phyloP scores from a whole-genome alignment of 2,113 vertebrate species.

The Taurulus bubalis region DNA sequence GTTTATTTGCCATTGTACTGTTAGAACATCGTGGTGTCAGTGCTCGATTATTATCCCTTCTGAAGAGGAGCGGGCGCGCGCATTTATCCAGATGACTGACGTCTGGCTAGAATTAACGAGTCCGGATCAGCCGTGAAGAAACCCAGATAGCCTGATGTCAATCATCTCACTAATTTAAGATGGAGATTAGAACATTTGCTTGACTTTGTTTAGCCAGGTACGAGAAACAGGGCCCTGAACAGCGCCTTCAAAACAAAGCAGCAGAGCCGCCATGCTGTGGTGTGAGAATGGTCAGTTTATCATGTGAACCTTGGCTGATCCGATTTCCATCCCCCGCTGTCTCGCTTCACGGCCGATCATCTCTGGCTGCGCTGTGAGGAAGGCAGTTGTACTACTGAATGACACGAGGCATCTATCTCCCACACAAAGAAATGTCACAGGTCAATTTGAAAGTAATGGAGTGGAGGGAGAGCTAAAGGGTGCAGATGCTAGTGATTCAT shows the following conservation, averaged over 20 bases:
- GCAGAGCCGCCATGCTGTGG: neutral
- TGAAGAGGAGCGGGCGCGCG: too few relatives aligned
- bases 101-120: too few relatives aligned
- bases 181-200: too few relatives aligned
- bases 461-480: slow-evolving; percentile 4
- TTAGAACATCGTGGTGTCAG: too few relatives aligned
- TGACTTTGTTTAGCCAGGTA: too few relatives aligned
- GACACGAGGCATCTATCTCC: slow-evolving; percentile 12
- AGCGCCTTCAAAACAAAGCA: neutral
- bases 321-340: slow-evolving; percentile 13
- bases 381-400: neutral
- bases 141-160: too few relatives aligned
- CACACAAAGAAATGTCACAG: slow-evolving; percentile 21
- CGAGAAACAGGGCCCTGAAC: too few relatives aligned
- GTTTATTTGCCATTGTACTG: too few relatives aligned
- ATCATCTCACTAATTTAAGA: too few relatives aligned
- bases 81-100: too few relatives aligned
- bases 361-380: slow-evolving; percentile 8
- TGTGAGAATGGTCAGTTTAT: slow-evolving; percentile 19
- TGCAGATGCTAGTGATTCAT: slow-evolving; percentile 11
- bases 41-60: too few relatives aligned
- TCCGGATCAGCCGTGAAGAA: too few relatives aligned
- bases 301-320: slow-evolving; percentile 8
- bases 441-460: slow-evolving; percentile 37
- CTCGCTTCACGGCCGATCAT: slow-evolving; percentile 14